Percentiles rank a stretch among this genome's conserved stretches.
Conservation (phyloP, 2,888 invertebrate genomes). For the Chrysotoxum bicinctum region DNA sequence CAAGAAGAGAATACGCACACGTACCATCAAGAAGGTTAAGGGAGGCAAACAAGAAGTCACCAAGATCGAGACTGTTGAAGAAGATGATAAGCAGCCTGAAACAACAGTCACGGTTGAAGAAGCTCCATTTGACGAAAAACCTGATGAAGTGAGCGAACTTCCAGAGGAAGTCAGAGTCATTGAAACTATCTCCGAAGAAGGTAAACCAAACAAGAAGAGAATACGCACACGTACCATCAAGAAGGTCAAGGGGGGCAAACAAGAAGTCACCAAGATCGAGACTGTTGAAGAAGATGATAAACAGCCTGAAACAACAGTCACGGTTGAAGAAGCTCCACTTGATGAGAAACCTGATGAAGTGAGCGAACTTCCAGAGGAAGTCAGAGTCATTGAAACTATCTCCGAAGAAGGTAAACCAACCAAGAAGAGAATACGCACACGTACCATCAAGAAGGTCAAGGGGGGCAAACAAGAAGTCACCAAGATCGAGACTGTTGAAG, state of each 20-base stretch:
- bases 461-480: slow-evolving; percentile 78
- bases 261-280: not conserved
- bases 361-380: slow-evolving; percentile 77
- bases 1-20: slow-evolving; percentile 51
- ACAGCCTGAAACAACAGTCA: slow-evolving; percentile 5
- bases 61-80: slow-evolving; percentile 78
- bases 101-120: slow-evolving; percentile 78
- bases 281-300: not conserved
- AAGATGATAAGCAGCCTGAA: slow-evolving; percentile 78
- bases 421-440: slow-evolving; percentile 75
- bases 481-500: slow-evolving; percentile 80
- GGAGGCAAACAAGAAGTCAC: slow-evolving; percentile 78
- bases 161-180: not conserved
- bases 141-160: slow-evolving; percentile 1
- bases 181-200: not conserved
- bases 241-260: not conserved
- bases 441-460: slow-evolving; percentile 77
- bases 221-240: not conserved
- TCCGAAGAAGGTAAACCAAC: slow-evolving; percentile 78
- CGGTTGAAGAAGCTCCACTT: slow-evolving; percentile 75
- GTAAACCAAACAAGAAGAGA: not conserved
- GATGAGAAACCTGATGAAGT: slow-evolving; percentile 74
- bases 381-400: slow-evolving; percentile 75
- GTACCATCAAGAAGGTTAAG: slow-evolving; percentile 54
- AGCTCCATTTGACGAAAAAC: slow-evolving; percentile 65